phyloP scores from a whole-genome alignment of 1,140 invertebrate genomes.

The Diachasma alloeum region DNA sequence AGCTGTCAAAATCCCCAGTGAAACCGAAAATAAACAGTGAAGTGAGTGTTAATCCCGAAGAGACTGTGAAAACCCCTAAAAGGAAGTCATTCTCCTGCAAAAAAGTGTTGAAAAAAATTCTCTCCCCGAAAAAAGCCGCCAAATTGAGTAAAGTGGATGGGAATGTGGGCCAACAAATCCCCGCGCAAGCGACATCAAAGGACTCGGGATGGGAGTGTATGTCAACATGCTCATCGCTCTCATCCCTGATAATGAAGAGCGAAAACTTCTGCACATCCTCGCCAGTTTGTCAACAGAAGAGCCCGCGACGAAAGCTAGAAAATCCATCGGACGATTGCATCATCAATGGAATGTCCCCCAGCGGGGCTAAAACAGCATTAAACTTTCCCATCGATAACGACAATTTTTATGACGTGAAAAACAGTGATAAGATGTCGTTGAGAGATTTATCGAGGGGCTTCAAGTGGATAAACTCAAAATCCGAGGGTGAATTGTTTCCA shows the following conservation, averaged over 20 bases:
- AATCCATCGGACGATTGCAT: background rate
- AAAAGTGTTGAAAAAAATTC: background rate
- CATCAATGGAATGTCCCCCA: background rate
- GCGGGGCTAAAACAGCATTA: background rate
- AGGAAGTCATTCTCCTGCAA: background rate
- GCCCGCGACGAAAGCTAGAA: background rate
- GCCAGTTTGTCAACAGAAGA: background rate
- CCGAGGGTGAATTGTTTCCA: background rate
- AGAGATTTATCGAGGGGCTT: background rate
- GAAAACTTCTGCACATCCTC: conserved; percentile 15
- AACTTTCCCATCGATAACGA: background rate
- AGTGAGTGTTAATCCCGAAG: background rate
- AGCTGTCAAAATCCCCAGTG: background rate
- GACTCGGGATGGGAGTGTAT: conserved; percentile 1
- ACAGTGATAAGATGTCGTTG: background rate
- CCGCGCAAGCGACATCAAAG: background rate
- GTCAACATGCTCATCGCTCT: background rate
- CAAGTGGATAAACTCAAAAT: background rate
- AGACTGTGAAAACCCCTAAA: no score
- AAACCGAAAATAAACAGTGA: background rate
- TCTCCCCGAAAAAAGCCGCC: background rate
- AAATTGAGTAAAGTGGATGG: background rate
- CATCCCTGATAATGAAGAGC: background rate
- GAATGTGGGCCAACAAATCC: background rate
- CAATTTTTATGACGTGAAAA: background rate